Conservation (phyloP, 2,113 vertebrate species). For the Coptodon rendalli region DNA sequence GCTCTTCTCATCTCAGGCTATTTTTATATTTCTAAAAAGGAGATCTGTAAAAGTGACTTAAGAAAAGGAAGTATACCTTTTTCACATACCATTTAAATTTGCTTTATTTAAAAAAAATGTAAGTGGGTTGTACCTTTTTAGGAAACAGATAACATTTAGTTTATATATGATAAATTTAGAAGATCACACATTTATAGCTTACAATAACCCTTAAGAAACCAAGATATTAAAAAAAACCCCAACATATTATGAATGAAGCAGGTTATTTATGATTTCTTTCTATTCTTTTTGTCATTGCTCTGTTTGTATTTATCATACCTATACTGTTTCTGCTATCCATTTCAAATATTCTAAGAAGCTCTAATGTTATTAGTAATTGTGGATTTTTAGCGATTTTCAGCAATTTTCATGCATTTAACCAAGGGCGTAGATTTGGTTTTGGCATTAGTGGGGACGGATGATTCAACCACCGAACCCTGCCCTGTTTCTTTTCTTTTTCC, state of each 20-base stretch:
- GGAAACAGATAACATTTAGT: neutral
- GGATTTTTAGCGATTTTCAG: neutral
- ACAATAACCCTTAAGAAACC: neutral
- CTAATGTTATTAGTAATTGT: neutral
- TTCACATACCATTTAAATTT: neutral
- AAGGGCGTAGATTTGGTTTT: no score
- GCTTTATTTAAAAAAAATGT: neutral
- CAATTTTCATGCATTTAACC: neutral
- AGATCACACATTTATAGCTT: neutral
- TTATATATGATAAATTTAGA: neutral
- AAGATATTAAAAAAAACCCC: accelerated
- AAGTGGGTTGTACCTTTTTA: neutral
- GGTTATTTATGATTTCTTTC: neutral
- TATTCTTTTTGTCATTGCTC: neutral
- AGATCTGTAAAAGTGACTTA: neutral
- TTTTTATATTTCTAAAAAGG: neutral
- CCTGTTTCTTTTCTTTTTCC: no score
- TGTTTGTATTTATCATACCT: neutral
- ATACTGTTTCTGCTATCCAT: neutral
- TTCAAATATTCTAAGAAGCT: neutral
- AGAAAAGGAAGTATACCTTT: neutral
- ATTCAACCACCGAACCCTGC: no score
- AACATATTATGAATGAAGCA: neutral
- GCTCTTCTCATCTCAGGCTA: neutral
- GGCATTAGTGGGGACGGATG: no score